Base-by-base conservation (phyloP, 2,113 vertebrate genomes). In the Ctenomys sociabilis region DNA sequence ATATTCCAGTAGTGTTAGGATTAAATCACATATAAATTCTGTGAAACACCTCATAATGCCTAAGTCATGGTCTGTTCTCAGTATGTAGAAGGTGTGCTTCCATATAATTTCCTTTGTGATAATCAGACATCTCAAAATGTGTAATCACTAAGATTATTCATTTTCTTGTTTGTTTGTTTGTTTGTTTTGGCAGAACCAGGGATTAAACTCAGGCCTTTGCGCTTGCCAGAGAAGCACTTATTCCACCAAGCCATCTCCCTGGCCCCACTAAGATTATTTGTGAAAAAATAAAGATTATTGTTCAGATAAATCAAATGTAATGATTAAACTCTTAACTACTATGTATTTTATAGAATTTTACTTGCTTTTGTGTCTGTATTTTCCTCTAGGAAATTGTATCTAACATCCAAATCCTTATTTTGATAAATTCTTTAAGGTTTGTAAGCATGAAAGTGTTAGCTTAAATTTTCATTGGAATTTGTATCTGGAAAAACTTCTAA, bases 381-480 rank as follows among this genome's bases (percentile, higher is more conserved):
- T 88, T 94, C 75, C 72, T 73, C 14, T 68, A 63, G 21, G 37
- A 95, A 95, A 68, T 92, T 90, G 72, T 70, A 4, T 91, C 86
- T 85, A n/a, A 43, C 13, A 43, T 54, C 28, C 78, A 22, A 85
- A 77, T 64, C 81, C 24, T 82, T 91, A 72, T 49, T 77, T 96
- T 92, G 57, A 40, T 83, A 94, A 96, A 66, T 92, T 93, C 7
- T 91, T 72, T 96, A 68, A 70, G 17, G 57, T 35, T 57, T 96
- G 91, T 68, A 92, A 91, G 40, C 68, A 81, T 88, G 22, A 92
- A 87, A 88, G 8, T 66, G 64, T 87, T 28, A 49, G 1, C 54
- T 94, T 59, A 70, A 16, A 19, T 73, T 94, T 93, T 88, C 35
- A n/a, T 43, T 19, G 73, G 32, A 82, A 85, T 88, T 45, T 85